Evolutionary conservation across 2,113 vertebrate species (phyloP), one percentile per base, ranked within the genome.

Genomic region (Nannospalax galili): DNA sequence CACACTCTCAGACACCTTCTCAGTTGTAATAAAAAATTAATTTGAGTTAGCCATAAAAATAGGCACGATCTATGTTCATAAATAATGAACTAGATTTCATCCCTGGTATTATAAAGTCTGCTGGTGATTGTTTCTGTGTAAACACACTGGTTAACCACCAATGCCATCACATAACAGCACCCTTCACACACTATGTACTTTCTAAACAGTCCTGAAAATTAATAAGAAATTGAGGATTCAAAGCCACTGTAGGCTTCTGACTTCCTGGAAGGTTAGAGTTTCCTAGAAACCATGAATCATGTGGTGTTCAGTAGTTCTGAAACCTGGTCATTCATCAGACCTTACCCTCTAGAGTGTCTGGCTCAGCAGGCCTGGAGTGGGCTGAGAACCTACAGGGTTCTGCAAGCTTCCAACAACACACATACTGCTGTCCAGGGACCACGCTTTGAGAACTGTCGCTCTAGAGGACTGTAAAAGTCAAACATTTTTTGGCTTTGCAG

Each of bases 21-120:
- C 87, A 70, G 69, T 69, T 70, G 58, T 84, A 65, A 89, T 92
- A 22, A 65, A 65, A 92, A 89, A 81, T 81, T 82, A 77, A 84
- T 48, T 87, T 60, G 72, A 81, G n/a, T n/a, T 92, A 72, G 91
- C 92, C 82, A 85, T 65, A 45, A 75, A 95, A 89, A 64, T 87
- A 32, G 40, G 87, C 30, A 73, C n/a, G 40, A 79, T 86, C 58
- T 3, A n/a, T 74, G n/a, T 48, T 91, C 86, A 70, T 60, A 91
- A 95, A 96, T 90, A 86, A 45, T 84, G 45, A 96, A 90, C 70
- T 91, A 73, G 75, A 58, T 91, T 65, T 84, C 82, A 85, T 42
- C 79, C 42, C 3, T 65, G 62, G 40, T 48, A 17, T 92, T 85
- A 60, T 78, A 78, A 88, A 84, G 78, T 69, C 89, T 82, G 60